Percentiles rank a stretch among this genome's conserved stretches.
Evolutionary conservation across 2,888 invertebrate genomes (phyloP).

Genomic region (Polia nebulosa): DNA sequence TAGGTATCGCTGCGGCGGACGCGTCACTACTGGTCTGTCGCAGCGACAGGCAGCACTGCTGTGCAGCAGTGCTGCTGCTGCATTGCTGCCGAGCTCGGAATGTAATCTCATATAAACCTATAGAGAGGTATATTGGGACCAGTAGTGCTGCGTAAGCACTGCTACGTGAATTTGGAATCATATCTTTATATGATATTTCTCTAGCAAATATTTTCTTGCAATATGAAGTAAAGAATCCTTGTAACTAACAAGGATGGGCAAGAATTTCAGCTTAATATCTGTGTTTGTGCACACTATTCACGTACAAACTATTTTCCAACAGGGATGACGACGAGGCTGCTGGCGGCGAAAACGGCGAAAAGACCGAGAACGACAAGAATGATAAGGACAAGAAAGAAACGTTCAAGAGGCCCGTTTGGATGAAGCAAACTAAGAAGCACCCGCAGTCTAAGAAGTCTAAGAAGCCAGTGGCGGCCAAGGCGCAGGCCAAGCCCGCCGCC

Average conservation of each 20-base stretch:
- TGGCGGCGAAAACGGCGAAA: constrained; percentile 88
- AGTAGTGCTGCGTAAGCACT: too few species aligned
- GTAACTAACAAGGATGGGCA: background rate
- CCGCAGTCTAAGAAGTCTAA: constrained; percentile 75
- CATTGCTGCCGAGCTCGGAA: too few species aligned
- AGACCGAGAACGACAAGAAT: constrained; percentile 80
- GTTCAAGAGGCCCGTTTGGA: constrained; percentile 92
- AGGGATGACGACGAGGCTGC: constrained; percentile 91
- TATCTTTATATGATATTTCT: too few species aligned
- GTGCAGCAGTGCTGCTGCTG: too few species aligned
- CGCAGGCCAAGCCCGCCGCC: constrained; percentile 69
- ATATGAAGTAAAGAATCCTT: background rate
- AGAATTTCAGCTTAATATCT: background rate
- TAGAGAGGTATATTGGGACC: too few species aligned
- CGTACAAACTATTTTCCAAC: constrained; percentile 38
- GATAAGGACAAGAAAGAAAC: constrained; percentile 89
- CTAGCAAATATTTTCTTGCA: background rate
- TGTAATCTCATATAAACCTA: too few species aligned
- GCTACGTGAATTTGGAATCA: too few species aligned
- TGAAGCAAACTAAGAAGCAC: constrained; percentile 81
- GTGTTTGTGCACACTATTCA: background rate
- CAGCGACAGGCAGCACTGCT: too few species aligned
- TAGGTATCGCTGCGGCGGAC: too few species aligned
- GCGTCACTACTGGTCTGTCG: too few species aligned
- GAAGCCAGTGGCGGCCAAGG: constrained; percentile 75